Conservation (phyloP, 2,888 invertebrate species). For the Meteorus cinctellus region DNA sequence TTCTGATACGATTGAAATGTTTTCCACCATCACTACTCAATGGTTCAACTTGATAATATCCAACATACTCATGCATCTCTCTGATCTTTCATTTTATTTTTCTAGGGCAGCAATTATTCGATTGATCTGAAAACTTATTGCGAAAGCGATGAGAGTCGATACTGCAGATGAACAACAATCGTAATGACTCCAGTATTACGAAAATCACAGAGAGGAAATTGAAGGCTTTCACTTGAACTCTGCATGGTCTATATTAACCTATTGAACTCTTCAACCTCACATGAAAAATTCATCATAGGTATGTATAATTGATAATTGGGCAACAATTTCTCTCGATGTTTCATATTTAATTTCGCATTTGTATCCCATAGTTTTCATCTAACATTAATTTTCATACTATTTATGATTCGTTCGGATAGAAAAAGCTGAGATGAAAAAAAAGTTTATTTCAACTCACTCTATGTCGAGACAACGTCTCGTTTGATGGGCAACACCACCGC, state of each 20-base stretch:
- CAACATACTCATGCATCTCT: neutral
- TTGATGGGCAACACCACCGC: slow-evolving; percentile 93
- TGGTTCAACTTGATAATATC: neutral
- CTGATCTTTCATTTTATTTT: neutral
- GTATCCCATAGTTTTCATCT: neutral
- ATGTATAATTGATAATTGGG: neutral
- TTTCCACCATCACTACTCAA: neutral
- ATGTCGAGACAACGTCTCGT: slow-evolving; percentile 83
- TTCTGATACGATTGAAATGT: neutral
- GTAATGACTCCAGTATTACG: slow-evolving; percentile 8
- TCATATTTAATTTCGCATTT: neutral
- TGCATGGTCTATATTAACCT: neutral
- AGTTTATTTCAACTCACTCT: slow-evolving; percentile 74
- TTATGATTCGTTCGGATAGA: neutral
- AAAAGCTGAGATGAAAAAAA: neutral
- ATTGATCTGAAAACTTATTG: neutral
- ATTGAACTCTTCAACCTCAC: neutral
- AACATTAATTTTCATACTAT: too few species aligned
- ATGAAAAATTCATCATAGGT: neutral
- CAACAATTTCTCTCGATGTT: neutral
- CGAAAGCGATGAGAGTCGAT: slow-evolving; percentile 11
- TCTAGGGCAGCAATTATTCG: neutral
- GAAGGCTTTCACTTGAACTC: slow-evolving; percentile 1
- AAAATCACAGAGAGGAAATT: neutral
- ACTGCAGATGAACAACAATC: neutral